A percentile compares a stretch with the other conserved stretches of the same genome.
These are phyloP conservation scores for Brachionus plicatilis DNA, from an alignment of 1,140 invertebrate genomes.

Conservation along the genomic window DNA sequence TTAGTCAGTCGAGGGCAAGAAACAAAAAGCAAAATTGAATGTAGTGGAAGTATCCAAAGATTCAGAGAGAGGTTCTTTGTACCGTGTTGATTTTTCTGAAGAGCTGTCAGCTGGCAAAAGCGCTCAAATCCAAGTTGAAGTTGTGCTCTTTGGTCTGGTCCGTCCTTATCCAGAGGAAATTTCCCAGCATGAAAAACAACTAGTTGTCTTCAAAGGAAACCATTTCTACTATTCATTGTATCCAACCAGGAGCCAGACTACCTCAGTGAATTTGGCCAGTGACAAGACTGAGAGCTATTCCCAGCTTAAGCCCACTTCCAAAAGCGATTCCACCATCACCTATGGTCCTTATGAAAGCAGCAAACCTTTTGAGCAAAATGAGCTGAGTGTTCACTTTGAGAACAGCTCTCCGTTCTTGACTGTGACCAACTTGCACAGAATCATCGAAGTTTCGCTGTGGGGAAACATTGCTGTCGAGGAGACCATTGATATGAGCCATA, in stretches of 20 bases:
- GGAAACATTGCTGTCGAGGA: constrained; percentile 97
- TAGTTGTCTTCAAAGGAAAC: constrained; percentile 78
- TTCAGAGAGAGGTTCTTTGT: background rate
- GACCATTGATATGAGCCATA: constrained; percentile 79
- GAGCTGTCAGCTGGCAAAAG: background rate
- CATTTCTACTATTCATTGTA: constrained; percentile 80
- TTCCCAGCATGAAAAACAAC: constrained; percentile 82
- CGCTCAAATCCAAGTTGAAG: constrained; percentile 9
- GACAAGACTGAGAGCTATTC: constrained; percentile 74
- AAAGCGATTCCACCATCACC: constrained; percentile 69
- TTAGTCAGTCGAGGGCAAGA: background rate
- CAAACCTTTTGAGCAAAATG: constrained; percentile 61
- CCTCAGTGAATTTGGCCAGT: constrained; percentile 69
- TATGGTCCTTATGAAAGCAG: constrained; percentile 82
- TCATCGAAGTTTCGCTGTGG: constrained; percentile 96
- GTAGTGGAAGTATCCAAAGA: constrained; percentile 3
- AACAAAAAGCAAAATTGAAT: constrained; percentile 4
- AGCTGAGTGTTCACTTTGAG: constrained; percentile 81
- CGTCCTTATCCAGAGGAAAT: constrained; percentile 78
- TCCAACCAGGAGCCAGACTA: constrained; percentile 69
- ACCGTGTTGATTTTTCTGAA: background rate
- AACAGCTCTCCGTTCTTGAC: constrained; percentile 92
- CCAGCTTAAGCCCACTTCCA: constrained; percentile 76
- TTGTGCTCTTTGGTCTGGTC: constrained; percentile 68
- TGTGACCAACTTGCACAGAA: constrained; percentile 73